Percentiles rank a stretch among this genome's conserved stretches.
Evolutionary conservation across 2,888 invertebrate genomes (phyloP).

Genomic region (Polymixis flavicincta): DNA sequence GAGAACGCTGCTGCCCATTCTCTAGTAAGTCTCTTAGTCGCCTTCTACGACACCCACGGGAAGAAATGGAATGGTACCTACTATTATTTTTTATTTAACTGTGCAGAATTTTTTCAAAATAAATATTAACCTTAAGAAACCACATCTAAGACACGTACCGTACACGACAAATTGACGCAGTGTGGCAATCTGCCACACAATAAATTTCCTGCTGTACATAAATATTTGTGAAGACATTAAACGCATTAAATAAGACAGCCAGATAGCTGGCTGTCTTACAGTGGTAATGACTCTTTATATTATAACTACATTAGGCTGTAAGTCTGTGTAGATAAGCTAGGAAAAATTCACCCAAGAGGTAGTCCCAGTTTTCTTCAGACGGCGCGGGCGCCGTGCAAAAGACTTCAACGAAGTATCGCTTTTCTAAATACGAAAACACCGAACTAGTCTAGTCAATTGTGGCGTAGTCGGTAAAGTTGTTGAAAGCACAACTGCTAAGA

Average conservation of each 20-base stretch:
- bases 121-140: neutral
- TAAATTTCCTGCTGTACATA: neutral
- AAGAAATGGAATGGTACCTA: too few species aligned
- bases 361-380: neutral
- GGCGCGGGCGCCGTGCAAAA: conserved; percentile 21
- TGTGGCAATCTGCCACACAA: neutral
- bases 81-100: too few species aligned
- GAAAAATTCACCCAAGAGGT: neutral
- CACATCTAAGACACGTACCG: neutral
- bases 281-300: neutral
- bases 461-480: neutral
- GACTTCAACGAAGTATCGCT: conserved; percentile 32
- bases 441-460: neutral
- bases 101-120: too few species aligned
- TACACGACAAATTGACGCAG: too few species aligned
- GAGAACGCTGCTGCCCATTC: too few species aligned
- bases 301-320: neutral
- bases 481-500: too few species aligned
- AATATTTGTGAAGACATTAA: neutral
- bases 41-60: too few species aligned
- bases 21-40: too few species aligned
- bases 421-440: neutral
- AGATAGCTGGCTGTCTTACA: neutral
- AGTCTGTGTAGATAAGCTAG: neutral
- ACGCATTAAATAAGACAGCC: too few species aligned